A percentile compares a stretch with the other conserved stretches of the same genome.
Conservation (phyloP, 2,113 vertebrate genomes). For the Brienomyrus brachyistius region DNA sequence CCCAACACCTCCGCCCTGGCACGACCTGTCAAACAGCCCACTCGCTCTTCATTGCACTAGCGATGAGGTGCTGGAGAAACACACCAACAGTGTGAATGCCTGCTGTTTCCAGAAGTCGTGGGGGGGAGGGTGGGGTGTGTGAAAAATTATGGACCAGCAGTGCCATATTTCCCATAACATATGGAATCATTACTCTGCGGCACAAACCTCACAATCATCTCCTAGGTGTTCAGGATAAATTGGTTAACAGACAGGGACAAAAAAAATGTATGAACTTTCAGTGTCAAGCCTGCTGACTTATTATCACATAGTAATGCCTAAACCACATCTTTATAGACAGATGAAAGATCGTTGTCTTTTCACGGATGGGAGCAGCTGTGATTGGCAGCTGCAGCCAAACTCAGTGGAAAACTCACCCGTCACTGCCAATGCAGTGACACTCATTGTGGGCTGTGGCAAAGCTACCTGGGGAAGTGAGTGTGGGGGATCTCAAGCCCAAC, state of each 20-base stretch:
- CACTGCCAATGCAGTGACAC: not conserved
- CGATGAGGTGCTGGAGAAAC: not conserved
- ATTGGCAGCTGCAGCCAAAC: not conserved
- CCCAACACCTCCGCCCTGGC: not conserved
- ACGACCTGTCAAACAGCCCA: not conserved
- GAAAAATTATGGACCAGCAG: not conserved
- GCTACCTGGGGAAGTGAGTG: not conserved
- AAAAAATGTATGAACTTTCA: not conserved
- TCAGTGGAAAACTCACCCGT: not conserved
- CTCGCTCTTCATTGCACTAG: not conserved
- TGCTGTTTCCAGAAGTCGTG: not conserved
- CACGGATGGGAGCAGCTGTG: not conserved
- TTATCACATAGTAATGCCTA: not conserved
- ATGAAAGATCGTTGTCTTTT: not conserved
- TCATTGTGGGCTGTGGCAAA: not conserved
- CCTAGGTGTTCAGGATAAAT: not conserved
- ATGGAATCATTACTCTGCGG: not conserved
- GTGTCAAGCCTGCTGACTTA: not conserved
- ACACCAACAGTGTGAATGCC: not conserved
- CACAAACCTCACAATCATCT: not conserved
- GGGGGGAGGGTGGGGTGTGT: not conserved
- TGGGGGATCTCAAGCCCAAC: not conserved
- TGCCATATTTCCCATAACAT: not conserved
- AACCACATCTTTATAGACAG: not conserved
- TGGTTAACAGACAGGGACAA: not conserved